Evolutionary conservation across 1,140 invertebrate genomes (phyloP).

Genomic region (Orchesella cincta): DNA sequence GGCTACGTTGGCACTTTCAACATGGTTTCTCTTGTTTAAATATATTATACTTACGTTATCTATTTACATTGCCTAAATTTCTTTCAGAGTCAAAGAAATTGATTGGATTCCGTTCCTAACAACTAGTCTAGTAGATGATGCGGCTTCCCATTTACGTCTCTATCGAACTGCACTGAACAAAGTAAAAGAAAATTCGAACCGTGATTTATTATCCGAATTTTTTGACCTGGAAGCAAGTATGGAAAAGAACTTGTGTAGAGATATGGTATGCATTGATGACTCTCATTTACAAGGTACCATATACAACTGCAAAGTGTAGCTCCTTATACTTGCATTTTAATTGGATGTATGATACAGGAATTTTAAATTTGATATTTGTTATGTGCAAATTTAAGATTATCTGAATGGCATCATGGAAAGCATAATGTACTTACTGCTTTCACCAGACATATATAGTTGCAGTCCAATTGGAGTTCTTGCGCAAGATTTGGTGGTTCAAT

Average conservation of each 20-base stretch:
- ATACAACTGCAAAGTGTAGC: constrained; percentile 47
- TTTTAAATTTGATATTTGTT: constrained; percentile 5
- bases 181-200: constrained; percentile 60
- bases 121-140: constrained; percentile 82
- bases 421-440: constrained; percentile 78
- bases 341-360: background rate
- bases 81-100: constrained; percentile 74
- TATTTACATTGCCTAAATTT: too few species aligned
- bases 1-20: too few species aligned
- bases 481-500: constrained; percentile 78
- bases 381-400: constrained; percentile 69
- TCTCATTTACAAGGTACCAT: constrained; percentile 61
- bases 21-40: too few species aligned
- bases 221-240: constrained; percentile 85
- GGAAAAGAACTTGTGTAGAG: constrained; percentile 72
- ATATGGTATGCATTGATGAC: constrained; percentile 59
- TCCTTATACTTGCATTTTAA: background rate
- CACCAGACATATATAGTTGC: constrained; percentile 82
- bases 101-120: constrained; percentile 88
- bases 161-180: constrained; percentile 72
- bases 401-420: constrained; percentile 81
- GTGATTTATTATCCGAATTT: constrained; percentile 73
- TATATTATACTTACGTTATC: too few species aligned
- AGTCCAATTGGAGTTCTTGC: constrained; percentile 74
- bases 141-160: constrained; percentile 81